Base-by-base conservation (phyloP, 2,113 vertebrate species). In the Arothron firmamentum region DNA sequence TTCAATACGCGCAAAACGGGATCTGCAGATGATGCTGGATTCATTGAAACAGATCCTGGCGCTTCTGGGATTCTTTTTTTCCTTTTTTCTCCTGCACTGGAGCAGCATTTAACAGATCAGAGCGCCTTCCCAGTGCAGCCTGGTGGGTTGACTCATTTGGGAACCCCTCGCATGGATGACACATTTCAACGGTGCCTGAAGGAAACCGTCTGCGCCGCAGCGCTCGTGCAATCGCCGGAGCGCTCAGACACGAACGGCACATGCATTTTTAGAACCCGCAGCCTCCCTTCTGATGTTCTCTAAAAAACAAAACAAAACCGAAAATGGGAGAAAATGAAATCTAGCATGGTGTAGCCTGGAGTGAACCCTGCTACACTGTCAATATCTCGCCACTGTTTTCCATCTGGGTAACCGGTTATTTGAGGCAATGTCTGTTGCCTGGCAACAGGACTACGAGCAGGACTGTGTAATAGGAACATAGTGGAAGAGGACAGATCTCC, bases 391-490 rank as follows among this genome's bases (percentile, higher is more conserved):
- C 84, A 79, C 82, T 85, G 80, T 86, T 47, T 91, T 87, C 83
- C 65, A 75, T 86, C 83, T 62, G 70, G 62, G 64, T 80, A 66
- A 79, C 63, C 62, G 59, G 88, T 89, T 91, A 91, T 90, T 91
- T 91, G 88, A 91, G 84, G 91, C 89, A 77, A 88, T 72, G 72
- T 64, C 75, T 88, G 91, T 92, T 92, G 90, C 91, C 85, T 86
- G 77, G 91, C 90, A 92, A 92, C 90, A 87, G 78, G 81, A 81
- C 76, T 70, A 82, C 59, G 85, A 83, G 84, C 85, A 81, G 84
- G 65, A 78, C 73, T 55, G 72, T 84, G 86, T 79, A 80, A 82
- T 80, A 84, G 85, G 79, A 87, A 85, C 62, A 59, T 59, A 74
- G 82, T 75, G 58, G 82, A 82, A 80, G 72, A 88, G 81, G 86